phyloP scores from a whole-genome alignment of 1,140 invertebrate species.

The Arion vulgaris region DNA sequence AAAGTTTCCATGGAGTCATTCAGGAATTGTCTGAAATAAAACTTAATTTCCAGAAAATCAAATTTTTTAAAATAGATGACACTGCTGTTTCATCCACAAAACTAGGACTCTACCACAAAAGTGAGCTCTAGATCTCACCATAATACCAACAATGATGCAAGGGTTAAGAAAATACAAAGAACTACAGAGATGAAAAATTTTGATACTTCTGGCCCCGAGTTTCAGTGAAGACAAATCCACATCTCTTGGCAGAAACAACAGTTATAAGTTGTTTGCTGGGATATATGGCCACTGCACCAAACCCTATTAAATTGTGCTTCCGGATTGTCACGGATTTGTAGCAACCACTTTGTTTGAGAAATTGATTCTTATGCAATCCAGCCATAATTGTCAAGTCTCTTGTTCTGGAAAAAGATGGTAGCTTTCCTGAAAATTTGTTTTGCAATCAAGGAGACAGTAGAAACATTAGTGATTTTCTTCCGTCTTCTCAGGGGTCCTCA shows the following conservation, averaged over 20 bases:
- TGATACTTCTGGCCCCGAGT: slow-evolving; percentile 55
- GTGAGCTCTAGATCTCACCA: neutral
- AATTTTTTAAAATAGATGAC: no score
- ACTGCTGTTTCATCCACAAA: no score
- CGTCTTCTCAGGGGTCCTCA: slow-evolving; percentile 19
- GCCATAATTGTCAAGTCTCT: slow-evolving; percentile 43
- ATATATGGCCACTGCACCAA: slow-evolving; percentile 42
- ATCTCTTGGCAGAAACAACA: slow-evolving; percentile 41
- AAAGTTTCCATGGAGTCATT: no score
- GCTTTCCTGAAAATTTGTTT: slow-evolving; percentile 1
- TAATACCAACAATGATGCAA: neutral
- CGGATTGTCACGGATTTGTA: slow-evolving; percentile 49
- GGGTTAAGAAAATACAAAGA: slow-evolving; percentile 16
- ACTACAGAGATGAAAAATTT: slow-evolving; percentile 54
- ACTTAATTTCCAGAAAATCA: no score
- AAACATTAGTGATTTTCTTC: slow-evolving; percentile 1
- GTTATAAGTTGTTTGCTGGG: slow-evolving; percentile 45
- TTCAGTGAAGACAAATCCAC: slow-evolving; percentile 52
- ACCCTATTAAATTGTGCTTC: slow-evolving; percentile 39
- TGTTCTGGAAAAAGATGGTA: slow-evolving; percentile 26
- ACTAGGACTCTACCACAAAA: neutral
- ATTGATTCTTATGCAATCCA: slow-evolving; percentile 40
- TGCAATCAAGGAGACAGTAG: neutral
- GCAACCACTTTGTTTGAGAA: slow-evolving; percentile 50
- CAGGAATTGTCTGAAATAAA: no score